Percentiles rank a stretch among this genome's conserved stretches.
These are phyloP conservation scores for Apodemia mormo DNA, from an alignment of 2,888 invertebrate genomes.

Conservation along the genomic window DNA sequence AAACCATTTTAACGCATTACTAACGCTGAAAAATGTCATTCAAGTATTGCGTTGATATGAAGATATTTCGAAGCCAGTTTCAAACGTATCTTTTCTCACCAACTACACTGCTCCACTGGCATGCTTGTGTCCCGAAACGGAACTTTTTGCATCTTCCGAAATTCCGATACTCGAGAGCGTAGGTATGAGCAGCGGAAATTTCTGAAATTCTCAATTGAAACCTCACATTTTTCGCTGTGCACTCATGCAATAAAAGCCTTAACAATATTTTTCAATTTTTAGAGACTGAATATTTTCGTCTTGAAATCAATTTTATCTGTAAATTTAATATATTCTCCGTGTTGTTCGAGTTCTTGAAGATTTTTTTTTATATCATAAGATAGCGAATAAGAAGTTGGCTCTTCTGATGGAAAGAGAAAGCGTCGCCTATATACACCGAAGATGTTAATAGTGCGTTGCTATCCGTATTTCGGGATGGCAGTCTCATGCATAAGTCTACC, in stretches of 20 bases:
- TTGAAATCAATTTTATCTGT: no score
- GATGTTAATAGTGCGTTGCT: no score
- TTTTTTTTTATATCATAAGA: no score
- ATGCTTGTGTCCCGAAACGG: not conserved
- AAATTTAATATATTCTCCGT: no score
- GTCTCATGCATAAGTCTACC: no score
- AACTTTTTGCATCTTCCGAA: not conserved
- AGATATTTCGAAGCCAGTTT: not conserved
- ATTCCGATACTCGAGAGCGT: slow-evolving; percentile 13
- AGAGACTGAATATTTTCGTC: not conserved
- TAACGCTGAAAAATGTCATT: no score
- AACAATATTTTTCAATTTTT: slow-evolving; percentile 8
- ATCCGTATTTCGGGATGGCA: no score
- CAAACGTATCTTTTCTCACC: not conserved
- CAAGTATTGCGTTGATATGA: not conserved
- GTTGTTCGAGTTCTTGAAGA: no score
- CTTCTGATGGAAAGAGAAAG: no score
- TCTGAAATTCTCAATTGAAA: slow-evolving; percentile 6
- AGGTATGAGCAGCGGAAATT: not conserved
- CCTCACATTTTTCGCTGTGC: not conserved
- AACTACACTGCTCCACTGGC: not conserved
- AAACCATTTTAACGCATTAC: no score
- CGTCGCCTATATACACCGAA: no score
- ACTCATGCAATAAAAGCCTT: slow-evolving; percentile 5
- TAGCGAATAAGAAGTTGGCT: no score